Percentiles rank a stretch among this genome's conserved stretches.
Conservation (phyloP, 30 jellyfish, hydroid and myxozoan genomes). For the Cassiopea xamachana region DNA sequence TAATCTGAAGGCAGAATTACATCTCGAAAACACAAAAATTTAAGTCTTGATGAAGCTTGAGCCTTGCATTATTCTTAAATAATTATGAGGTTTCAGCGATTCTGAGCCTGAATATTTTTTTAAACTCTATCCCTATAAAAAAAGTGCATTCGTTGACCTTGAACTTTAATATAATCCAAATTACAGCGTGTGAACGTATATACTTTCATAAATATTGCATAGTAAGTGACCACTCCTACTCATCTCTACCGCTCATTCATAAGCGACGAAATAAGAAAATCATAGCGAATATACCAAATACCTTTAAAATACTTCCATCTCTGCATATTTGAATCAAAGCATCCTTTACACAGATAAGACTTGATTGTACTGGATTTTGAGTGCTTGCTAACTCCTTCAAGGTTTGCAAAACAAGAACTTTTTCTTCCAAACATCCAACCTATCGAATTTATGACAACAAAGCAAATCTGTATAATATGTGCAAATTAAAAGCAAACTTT, state of each 20-base stretch:
- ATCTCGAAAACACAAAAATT: no score
- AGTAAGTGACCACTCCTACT: background rate
- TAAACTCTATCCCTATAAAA: no score
- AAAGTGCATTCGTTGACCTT: no score
- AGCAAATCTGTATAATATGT: background rate
- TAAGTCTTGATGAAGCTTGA: no score
- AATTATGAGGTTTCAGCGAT: no score
- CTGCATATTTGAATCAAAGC: slow-evolving; percentile 11
- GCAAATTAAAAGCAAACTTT: no score
- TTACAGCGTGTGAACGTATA: no score
- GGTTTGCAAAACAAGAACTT: slow-evolving; percentile 2
- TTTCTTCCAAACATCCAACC: slow-evolving; percentile 18
- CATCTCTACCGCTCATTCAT: background rate
- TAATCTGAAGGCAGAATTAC: no score
- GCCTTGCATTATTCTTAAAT: no score
- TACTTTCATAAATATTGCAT: no score
- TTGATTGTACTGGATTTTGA: slow-evolving; percentile 50
- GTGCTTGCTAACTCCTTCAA: slow-evolving; percentile 23
- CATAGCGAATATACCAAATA: background rate
- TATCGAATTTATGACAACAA: background rate
- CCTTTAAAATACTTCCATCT: slow-evolving; percentile 4
- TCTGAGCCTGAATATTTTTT: no score
- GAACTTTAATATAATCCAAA: no score
- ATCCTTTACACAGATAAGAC: slow-evolving; percentile 17
- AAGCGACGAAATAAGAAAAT: background rate